Conservation (phyloP, 2,113 vertebrate genomes). For the Procavia capensis region DNA sequence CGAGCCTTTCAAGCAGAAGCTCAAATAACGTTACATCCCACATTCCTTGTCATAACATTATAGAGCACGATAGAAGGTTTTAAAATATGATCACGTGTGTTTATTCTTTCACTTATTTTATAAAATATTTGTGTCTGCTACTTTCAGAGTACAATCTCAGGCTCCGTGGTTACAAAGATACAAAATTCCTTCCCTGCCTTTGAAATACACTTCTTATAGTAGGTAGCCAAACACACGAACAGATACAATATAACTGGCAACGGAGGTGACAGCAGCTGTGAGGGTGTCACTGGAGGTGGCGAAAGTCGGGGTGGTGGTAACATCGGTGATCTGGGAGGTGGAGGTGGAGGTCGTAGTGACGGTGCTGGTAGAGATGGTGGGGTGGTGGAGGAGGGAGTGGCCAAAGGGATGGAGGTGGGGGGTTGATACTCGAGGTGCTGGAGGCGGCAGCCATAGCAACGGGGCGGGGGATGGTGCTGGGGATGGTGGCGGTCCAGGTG, state of each 20-base stretch:
- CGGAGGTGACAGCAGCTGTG: too few species aligned
- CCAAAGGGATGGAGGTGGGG: too few species aligned
- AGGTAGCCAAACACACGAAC: background rate
- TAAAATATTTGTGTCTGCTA: background rate
- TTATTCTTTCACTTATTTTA: background rate
- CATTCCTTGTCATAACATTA: background rate
- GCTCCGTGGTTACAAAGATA: background rate
- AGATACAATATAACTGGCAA: fast-evolving
- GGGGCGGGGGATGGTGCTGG: background rate
- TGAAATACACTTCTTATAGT: background rate
- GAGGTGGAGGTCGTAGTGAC: background rate
- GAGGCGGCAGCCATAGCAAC: background rate
- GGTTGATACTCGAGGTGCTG: background rate
- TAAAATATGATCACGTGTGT: background rate
- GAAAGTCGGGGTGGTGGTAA: too few species aligned
- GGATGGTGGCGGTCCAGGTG: too few species aligned
- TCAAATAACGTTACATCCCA: background rate
- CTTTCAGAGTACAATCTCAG: background rate
- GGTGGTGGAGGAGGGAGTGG: too few species aligned
- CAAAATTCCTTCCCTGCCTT: background rate
- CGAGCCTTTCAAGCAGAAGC: background rate
- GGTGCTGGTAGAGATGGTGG: too few species aligned
- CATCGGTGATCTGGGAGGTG: too few species aligned
- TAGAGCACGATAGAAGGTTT: background rate
- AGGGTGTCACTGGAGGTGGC: fast-evolving